Percentiles rank a stretch among this genome's conserved stretches.
Evolutionary conservation across 2,113 vertebrate species (phyloP).

Genomic region (Plecturocebus donacophilus): DNA sequence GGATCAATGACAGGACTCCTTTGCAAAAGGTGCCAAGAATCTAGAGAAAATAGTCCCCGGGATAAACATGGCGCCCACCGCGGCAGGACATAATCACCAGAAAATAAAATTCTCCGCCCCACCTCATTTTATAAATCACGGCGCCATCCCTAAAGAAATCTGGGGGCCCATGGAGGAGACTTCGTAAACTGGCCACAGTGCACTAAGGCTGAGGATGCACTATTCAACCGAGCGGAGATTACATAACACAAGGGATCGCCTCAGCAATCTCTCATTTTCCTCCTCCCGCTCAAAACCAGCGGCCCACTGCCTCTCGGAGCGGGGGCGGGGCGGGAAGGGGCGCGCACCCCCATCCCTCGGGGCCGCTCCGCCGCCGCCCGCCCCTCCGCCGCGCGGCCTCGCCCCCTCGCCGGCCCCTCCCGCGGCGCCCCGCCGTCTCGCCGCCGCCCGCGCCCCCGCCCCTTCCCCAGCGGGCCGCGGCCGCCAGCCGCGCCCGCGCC

Average conservation of each 20-base stretch:
- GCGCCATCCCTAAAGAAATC: slow-evolving; percentile 42
- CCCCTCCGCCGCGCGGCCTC: not conserved
- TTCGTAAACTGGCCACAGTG: not conserved
- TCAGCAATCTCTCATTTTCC: not conserved
- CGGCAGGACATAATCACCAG: slow-evolving; percentile 59
- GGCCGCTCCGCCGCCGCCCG: not conserved
- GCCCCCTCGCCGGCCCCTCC: not conserved
- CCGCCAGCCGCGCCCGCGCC: slow-evolving; percentile 38
- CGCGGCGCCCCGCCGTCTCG: not conserved
- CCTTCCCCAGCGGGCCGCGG: not conserved
- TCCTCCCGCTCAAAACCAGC: not conserved
- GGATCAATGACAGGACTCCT: not conserved
- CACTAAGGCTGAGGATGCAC: not conserved
- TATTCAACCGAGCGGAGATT: not conserved
- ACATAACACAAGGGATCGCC: slow-evolving; percentile 54
- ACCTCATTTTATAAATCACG: slow-evolving; percentile 60
- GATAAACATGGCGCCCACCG: slow-evolving; percentile 86
- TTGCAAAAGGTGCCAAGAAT: slow-evolving; percentile 1
- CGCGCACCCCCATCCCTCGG: not conserved
- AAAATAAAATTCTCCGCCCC: not conserved
- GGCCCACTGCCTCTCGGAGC: not conserved
- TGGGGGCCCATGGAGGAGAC: slow-evolving; percentile 31
- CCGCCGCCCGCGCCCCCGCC: not conserved
- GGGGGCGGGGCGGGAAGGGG: not conserved
- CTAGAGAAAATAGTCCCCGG: slow-evolving; percentile 81